Conservation (phyloP, 2,888 invertebrate species). For the Eupithecia dodoneata region DNA sequence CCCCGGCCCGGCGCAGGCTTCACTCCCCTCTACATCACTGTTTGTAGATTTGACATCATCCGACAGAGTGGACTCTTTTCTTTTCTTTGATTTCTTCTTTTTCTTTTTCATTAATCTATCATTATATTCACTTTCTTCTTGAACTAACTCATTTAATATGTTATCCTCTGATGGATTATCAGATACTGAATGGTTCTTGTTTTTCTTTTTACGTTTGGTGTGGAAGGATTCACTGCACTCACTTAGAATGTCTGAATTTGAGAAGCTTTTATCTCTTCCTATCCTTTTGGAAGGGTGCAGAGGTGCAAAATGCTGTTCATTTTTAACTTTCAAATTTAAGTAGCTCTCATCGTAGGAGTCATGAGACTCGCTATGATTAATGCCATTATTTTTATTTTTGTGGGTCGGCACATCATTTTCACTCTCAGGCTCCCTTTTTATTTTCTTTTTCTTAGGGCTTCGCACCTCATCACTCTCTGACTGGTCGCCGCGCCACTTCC, state of each 20-base stretch:
- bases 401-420: slow-evolving; percentile 49
- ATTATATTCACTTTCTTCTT: slow-evolving; percentile 33
- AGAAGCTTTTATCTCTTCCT: slow-evolving; percentile 49
- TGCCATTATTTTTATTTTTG: slow-evolving; percentile 47
- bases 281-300: slow-evolving; percentile 33
- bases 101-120: slow-evolving; percentile 47
- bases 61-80: slow-evolving; percentile 30
- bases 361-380: slow-evolving; percentile 15
- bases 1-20: neutral
- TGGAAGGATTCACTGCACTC: slow-evolving; percentile 3
- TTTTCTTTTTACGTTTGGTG: slow-evolving; percentile 22
- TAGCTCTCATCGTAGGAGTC: slow-evolving; percentile 48
- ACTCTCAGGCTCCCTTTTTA: slow-evolving; percentile 61
- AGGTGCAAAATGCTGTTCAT: slow-evolving; percentile 49
- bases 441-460: slow-evolving; percentile 45
- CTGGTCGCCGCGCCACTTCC: slow-evolving; percentile 37
- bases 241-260: slow-evolving; percentile 38
- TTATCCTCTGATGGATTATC: slow-evolving; percentile 30
- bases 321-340: slow-evolving; percentile 59
- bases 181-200: slow-evolving; percentile 25
- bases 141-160: slow-evolving; percentile 14
- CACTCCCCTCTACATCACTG: neutral
- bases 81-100: slow-evolving; percentile 49
- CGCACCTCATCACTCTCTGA: slow-evolving; percentile 30
- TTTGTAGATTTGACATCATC: slow-evolving; percentile 2